Conservation (phyloP, 2,888 invertebrate genomes). For the Drosophila anomalipes region DNA sequence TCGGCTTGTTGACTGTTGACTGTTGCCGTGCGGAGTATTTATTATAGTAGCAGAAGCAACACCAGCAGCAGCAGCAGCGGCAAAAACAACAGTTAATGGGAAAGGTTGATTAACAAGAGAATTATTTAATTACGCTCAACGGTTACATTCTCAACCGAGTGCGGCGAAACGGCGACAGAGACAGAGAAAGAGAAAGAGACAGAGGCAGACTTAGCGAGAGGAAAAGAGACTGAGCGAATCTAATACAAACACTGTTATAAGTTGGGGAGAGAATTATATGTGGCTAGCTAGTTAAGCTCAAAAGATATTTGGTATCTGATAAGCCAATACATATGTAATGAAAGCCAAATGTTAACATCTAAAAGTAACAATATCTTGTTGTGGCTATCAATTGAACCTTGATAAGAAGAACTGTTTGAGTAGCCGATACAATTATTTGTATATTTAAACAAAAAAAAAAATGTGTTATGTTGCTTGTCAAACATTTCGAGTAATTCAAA, state of each 20-base stretch:
- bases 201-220: neutral
- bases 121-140: slow-evolving; percentile 39
- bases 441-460: neutral
- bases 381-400: neutral
- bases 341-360: neutral
- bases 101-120: slow-evolving; percentile 41
- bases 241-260: slow-evolving; percentile 3
- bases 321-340: neutral
- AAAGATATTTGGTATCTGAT: neutral
- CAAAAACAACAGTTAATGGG: slow-evolving; percentile 44
- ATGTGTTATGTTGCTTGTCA: neutral
- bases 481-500: neutral
- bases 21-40: slow-evolving; percentile 4
- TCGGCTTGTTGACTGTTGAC: slow-evolving; percentile 10
- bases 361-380: neutral
- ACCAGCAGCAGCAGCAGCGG: slow-evolving; percentile 3
- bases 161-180: neutral
- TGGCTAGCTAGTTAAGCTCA: slow-evolving; percentile 1
- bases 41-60: slow-evolving; percentile 5
- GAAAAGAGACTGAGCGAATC: neutral
- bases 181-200: too few species aligned
- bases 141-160: slow-evolving; percentile 26
- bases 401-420: neutral
- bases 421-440: neutral
- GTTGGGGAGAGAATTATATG: slow-evolving; percentile 20